These are phyloP conservation scores for Himalopsyche japonica DNA, from an alignment of 2,888 invertebrate genomes.

Conservation along the genomic window DNA sequence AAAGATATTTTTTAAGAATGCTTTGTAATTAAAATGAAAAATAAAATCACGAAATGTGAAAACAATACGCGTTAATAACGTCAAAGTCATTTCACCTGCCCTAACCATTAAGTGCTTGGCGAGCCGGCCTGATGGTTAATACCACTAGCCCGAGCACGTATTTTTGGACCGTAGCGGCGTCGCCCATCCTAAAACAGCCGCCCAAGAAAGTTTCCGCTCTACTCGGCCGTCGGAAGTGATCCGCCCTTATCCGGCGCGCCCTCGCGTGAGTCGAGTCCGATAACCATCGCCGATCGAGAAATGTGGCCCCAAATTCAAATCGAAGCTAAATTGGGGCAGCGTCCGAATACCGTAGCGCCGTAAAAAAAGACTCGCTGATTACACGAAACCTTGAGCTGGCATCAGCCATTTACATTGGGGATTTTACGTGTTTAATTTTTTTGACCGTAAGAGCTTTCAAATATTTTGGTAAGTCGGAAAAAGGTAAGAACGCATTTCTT, in stretches of 20 bases:
- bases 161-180: neutral
- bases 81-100: neutral
- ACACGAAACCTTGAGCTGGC: neutral
- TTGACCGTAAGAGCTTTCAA: neutral
- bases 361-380: neutral
- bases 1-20: too few relatives aligned
- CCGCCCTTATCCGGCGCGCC: slow-evolving; percentile 1
- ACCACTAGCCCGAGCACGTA: neutral
- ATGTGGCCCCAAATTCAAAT: slow-evolving; percentile 27
- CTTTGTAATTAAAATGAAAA: too few relatives aligned
- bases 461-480: neutral
- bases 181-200: slow-evolving; percentile 1
- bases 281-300: slow-evolving; percentile 19
- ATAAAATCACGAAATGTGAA: too few relatives aligned
- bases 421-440: neutral
- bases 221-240: neutral
- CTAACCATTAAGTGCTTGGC: neutral
- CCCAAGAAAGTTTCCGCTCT: neutral
- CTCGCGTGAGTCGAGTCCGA: neutral
- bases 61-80: too few relatives aligned
- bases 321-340: neutral
- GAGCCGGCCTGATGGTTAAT: neutral
- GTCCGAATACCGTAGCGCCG: neutral
- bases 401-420: neutral
- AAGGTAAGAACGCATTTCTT: neutral